Evolutionary conservation across 2,113 vertebrate genomes (phyloP).

Genomic region (Alexandromys fortis): DNA sequence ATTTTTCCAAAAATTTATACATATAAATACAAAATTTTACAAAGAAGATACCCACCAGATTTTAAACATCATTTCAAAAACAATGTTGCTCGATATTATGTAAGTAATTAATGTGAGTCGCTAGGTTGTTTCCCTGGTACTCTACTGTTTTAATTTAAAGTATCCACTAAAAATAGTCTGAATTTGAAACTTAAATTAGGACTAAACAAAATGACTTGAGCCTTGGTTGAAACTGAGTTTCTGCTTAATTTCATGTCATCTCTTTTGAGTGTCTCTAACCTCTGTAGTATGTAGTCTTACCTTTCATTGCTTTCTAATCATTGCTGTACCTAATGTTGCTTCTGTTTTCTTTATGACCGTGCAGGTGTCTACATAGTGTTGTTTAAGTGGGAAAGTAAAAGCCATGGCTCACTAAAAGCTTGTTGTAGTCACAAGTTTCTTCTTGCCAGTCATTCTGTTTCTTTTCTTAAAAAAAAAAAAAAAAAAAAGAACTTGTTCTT

Average conservation of each 20-base stretch:
- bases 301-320: slow-evolving; percentile 20
- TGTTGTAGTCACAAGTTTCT: slow-evolving; percentile 75
- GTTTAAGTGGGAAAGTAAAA: slow-evolving; percentile 64
- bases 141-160: slow-evolving; percentile 13
- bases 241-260: not conserved
- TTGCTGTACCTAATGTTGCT: slow-evolving; percentile 7
- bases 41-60: not conserved
- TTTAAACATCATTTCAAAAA: slow-evolving; percentile 30
- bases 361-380: not conserved
- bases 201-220: slow-evolving; percentile 3
- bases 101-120: not conserved
- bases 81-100: slow-evolving; percentile 13
- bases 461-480: slow-evolving; percentile 68
- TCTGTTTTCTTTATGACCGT: slow-evolving; percentile 22
- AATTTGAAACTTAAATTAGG: slow-evolving; percentile 11
- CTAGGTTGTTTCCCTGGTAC: not conserved
- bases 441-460: slow-evolving; percentile 79
- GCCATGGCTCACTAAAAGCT: slow-evolving; percentile 71
- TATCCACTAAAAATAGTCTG: slow-evolving; percentile 2
- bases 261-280: not conserved
- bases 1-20: slow-evolving; percentile 13
- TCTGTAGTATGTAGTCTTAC: not conserved
- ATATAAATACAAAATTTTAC: not conserved
- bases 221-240: not conserved
- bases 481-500: slow-evolving; percentile 79